Evolutionary conservation across 1,140 invertebrate species (phyloP).

Genomic region (Drosophila ficusphila): DNA sequence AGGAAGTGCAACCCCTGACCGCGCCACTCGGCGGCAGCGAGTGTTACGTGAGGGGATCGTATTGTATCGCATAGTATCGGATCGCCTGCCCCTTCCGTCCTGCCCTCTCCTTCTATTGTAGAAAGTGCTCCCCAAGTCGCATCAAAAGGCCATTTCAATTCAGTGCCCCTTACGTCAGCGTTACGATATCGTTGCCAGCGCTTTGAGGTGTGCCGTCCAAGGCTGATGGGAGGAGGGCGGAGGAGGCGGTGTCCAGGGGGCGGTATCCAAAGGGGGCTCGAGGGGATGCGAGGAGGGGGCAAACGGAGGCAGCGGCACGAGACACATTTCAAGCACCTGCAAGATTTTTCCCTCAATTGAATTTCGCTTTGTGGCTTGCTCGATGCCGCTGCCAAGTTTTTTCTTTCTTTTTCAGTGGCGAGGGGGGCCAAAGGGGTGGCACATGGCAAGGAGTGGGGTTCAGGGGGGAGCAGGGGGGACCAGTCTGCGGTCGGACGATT

Average conservation of each 20-base stretch:
- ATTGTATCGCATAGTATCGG: neutral
- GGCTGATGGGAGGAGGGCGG: slow-evolving; percentile 9
- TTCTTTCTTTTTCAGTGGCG: too few relatives aligned
- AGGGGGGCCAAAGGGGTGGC: neutral
- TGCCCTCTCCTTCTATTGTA: slow-evolving; percentile 28
- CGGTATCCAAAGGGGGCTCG: neutral
- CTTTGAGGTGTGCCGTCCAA: slow-evolving; percentile 61
- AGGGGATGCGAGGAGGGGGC: slow-evolving; percentile 2
- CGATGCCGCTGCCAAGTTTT: slow-evolving; percentile 57
- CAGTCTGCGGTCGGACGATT: slow-evolving; percentile 56
- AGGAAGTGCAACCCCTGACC: slow-evolving; percentile 49
- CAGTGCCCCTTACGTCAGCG: slow-evolving; percentile 72
- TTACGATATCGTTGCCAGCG: slow-evolving; percentile 53
- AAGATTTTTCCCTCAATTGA: slow-evolving; percentile 67
- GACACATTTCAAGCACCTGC: slow-evolving; percentile 72
- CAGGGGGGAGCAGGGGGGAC: neutral
- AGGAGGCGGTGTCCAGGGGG: slow-evolving; percentile 8
- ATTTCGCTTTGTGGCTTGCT: slow-evolving; percentile 58
- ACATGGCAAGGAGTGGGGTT: neutral
- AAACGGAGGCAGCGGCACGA: slow-evolving; percentile 40
- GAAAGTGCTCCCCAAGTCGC: slow-evolving; percentile 42
- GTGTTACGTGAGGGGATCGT: slow-evolving; percentile 32
- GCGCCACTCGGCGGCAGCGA: slow-evolving; percentile 13
- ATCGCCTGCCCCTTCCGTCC: slow-evolving; percentile 9
- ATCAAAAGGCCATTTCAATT: slow-evolving; percentile 67